Conservation (phyloP, 2,113 vertebrate genomes). For the Capreolus pygargus region DNA sequence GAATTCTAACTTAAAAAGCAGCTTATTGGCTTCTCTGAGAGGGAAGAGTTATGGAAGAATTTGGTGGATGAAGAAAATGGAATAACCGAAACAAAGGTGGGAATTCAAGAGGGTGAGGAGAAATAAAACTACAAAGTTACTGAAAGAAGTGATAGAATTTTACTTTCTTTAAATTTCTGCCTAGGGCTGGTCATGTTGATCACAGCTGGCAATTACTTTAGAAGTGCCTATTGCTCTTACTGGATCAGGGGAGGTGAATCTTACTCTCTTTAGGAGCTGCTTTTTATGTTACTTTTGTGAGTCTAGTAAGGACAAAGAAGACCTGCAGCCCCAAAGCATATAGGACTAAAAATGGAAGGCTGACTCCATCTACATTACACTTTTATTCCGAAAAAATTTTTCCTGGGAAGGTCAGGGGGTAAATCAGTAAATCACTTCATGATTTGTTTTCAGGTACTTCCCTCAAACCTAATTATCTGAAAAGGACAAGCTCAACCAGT, state of each 20-base stretch:
- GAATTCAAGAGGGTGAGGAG: neutral
- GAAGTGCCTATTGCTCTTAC: neutral
- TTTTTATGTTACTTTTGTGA: neutral
- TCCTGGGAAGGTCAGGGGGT: neutral
- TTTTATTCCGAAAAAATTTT: neutral
- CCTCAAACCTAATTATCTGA: neutral
- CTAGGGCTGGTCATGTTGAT: neutral
- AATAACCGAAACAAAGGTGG: neutral
- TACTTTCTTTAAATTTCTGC: neutral
- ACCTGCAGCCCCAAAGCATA: neutral
- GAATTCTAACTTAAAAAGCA: neutral
- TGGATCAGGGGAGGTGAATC: neutral
- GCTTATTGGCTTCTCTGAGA: neutral
- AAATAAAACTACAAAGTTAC: neutral
- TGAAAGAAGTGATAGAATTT: neutral
- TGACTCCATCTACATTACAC: neutral
- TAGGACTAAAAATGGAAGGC: neutral
- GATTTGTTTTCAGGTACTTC: neutral
- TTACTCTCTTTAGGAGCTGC: neutral
- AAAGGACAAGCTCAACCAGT: neutral
- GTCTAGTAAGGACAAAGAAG: neutral
- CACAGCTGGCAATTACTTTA: neutral
- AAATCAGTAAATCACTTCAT: neutral
- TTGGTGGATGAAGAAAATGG: neutral
- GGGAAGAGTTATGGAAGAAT: neutral